Evolutionary conservation across 2,113 vertebrate genomes (phyloP).

Genomic region (Tetrao urogallus): DNA sequence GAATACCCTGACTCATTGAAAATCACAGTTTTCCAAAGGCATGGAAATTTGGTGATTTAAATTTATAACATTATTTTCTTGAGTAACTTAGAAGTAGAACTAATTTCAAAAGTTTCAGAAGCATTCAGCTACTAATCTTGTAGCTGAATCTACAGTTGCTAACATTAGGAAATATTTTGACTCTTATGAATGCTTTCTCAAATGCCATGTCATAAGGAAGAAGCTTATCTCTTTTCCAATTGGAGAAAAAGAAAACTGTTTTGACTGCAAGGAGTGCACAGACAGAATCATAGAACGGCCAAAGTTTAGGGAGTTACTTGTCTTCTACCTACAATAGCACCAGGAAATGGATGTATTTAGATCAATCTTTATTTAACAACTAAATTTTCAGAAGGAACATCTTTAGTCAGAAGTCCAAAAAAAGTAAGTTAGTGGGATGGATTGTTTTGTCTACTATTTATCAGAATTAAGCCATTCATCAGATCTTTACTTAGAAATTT

Average conservation of each 20-base stretch:
- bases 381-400: neutral
- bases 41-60: neutral
- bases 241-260: neutral
- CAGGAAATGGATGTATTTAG: neutral
- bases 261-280: neutral
- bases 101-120: neutral
- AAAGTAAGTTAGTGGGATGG: neutral
- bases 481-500: neutral
- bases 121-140: neutral
- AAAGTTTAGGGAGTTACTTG: neutral
- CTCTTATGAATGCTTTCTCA: neutral
- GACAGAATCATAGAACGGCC: neutral
- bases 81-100: neutral
- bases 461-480: neutral
- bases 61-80: neutral
- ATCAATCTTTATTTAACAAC: neutral
- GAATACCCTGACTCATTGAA: neutral
- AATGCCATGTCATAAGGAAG: neutral
- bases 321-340: neutral
- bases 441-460: neutral
- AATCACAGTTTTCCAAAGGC: neutral
- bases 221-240: neutral
- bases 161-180: neutral
- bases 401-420: neutral
- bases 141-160: neutral